Base-by-base conservation (phyloP, 2,113 vertebrate genomes). In the Lasiurus cinereus region DNA sequence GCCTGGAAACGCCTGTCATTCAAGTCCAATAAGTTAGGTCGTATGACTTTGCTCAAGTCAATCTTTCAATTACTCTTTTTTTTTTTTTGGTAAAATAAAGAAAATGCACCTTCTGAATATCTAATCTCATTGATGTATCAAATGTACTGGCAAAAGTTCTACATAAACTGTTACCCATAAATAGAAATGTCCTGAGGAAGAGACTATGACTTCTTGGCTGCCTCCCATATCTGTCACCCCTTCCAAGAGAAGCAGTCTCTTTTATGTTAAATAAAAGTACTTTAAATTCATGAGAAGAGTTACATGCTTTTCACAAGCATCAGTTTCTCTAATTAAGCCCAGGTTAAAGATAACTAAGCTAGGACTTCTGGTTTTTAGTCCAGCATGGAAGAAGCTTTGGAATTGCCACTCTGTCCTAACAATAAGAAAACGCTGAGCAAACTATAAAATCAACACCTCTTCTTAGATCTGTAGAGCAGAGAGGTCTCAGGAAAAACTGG, bases 31-130 rank as follows among this genome's bases (percentile, higher is more conserved):
- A 88, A 62, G 46, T 74, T 80, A 54, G 48, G 33, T 43, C 46
- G 16, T 56, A 15, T 22, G n/a, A 24, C 10, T 93, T 80, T 36
- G 14, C 31, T 43, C 8, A 90, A 50, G 64, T 82, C 46, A 91
- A 36, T 74, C 14, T 78, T 90, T 86, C 29, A 77, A 56, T 79
- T 1, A 59, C n/a, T 9, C 76, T 9, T 79, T 91, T 91, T 94
- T 79, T 33, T 39, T 39, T 39, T 39, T n/a, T n/a, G n/a, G 14
- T 10, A 62, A 92, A 78, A 72, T 59, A 46, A 4, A 66, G 27
- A 62, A 96, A 87, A 83, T 33, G 2, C 8, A 5, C 12, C 3
- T 59, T 62, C 4, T 54, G 33, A 85, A 8, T 66, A 67, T 89
- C 24, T 67, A 92, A 12, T 93, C 8, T 76, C 21, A 79, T 31